phyloP scores from a whole-genome alignment of 64 coral and sea anemone genomes.

The Stichodactyla mertensii region DNA sequence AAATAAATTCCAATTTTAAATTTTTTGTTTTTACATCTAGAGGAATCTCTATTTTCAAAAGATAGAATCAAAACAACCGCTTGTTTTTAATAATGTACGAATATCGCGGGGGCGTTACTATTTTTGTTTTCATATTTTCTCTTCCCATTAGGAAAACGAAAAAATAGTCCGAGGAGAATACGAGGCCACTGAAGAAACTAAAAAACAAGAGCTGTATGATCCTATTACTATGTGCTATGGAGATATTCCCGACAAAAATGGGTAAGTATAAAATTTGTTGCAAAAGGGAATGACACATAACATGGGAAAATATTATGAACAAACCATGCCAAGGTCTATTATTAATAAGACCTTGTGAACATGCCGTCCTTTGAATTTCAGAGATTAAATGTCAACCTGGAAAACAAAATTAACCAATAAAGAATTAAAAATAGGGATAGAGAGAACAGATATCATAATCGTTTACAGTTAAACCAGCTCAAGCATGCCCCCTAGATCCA shows the following conservation, averaged over 20 bases:
- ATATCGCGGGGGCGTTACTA: not conserved
- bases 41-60: not conserved
- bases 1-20: too few species aligned
- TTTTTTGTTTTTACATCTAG: not conserved
- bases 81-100: not conserved
- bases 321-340: too few species aligned
- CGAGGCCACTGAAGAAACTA: slow-evolving; percentile 13
- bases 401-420: too few species aligned
- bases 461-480: too few species aligned
- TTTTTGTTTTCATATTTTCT: not conserved
- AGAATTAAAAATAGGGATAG: too few species aligned
- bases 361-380: too few species aligned
- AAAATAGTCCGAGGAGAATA: slow-evolving; percentile 52
- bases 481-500: too few species aligned
- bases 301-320: too few species aligned
- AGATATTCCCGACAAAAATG: slow-evolving; percentile 76
- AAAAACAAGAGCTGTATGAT: slow-evolving; percentile 43
- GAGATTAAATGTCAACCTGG: too few species aligned
- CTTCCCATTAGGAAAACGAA: slow-evolving; percentile 49
- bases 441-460: too few species aligned
- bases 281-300: too few species aligned
- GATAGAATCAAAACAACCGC: not conserved
- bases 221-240: slow-evolving; percentile 80
- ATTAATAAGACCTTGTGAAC: too few species aligned
- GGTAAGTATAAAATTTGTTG: slow-evolving; percentile 35